Conservation (phyloP, 2,888 invertebrate genomes). For the Xanthia togata region DNA sequence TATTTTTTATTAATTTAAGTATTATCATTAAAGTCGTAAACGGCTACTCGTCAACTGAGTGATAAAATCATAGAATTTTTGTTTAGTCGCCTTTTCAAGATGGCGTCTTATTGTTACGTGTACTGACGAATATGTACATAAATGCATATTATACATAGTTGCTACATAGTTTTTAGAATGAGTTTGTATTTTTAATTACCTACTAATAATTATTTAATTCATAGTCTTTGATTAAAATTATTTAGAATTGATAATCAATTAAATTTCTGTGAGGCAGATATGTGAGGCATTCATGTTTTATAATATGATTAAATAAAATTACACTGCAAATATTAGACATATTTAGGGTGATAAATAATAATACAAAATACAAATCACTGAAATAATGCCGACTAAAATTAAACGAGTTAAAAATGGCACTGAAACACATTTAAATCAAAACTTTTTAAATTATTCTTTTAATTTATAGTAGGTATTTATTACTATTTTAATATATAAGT, state of each 20-base stretch:
- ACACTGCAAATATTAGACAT: neutral
- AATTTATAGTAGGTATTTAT: constrained; percentile 39
- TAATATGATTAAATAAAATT: neutral
- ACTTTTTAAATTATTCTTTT: constrained; percentile 5
- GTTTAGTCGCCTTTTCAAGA: constrained; percentile 50
- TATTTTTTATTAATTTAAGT: constrained; percentile 59
- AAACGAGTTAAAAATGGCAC: neutral
- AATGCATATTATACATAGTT: constrained; percentile 41
- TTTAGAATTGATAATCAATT: neutral
- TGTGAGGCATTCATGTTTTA: neutral
- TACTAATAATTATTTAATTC: constrained; percentile 19
- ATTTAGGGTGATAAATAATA: neutral
- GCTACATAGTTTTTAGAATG: constrained; percentile 36
- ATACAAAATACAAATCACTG: neutral
- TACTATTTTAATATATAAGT: constrained; percentile 44
- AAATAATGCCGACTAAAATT: neutral
- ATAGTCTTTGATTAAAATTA: constrained; percentile 9
- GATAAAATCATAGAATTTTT: constrained; percentile 79
- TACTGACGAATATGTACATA: constrained; percentile 55
- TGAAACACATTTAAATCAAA: neutral
- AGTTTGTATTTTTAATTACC: constrained; percentile 38
- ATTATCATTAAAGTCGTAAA: constrained; percentile 69
- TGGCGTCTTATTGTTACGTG: constrained; percentile 61
- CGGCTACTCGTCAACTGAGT: constrained; percentile 86
- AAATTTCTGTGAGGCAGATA: neutral